Evolutionary conservation across 2,113 vertebrate genomes (phyloP), one percentile per base, ranked within the genome.

Genomic region (Myodes glareolus): DNA sequence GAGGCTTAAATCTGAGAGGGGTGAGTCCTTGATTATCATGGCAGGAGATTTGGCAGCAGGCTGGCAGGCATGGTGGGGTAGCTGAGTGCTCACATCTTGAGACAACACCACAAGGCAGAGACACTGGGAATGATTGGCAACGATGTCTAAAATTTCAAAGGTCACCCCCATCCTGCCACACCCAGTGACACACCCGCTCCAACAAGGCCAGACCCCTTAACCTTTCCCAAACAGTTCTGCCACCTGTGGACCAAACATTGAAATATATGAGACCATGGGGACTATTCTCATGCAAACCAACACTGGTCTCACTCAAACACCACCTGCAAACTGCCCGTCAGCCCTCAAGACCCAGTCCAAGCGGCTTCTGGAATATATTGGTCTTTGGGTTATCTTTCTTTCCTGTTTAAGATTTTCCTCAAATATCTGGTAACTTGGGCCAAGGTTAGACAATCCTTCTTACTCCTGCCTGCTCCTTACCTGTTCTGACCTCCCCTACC

Each of bases 401-500:
- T 90, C 82, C 45, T 92, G 61, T 39, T 97, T 45, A 77, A 94
- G n/a, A 72, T 87, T 90, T 90, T 82, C 72, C 36, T 80, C n/a
- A 68, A 70, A n/a, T 42, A 16, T 45, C 52, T 63, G 42, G 70
- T 73, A 39, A 89, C 42, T 42, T 31, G 75, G 70, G 65, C 68
- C 55, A 50, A 50, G 80, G 72, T 19, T 33, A 73, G 84, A 67
- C 61, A 85, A 73, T 39, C 21, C 17, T 7, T 45, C 27, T 23
- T 4, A 47, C 13, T 9, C 77, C 45, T n/a, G 45, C 47, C 29
- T 45, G 31, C 33, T 33, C 27, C 27, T 58, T 21, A 39, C 63
- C 50, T 95, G 31, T 68, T 52, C 70, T 86, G 47, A 21, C 29
- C 19, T 2, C 7, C 0, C 47, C 36, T 10, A 55, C 45, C 9